These are phyloP conservation scores for Bombus waltoni DNA, from an alignment of 1,140 invertebrate species.

Conservation along the genomic window DNA sequence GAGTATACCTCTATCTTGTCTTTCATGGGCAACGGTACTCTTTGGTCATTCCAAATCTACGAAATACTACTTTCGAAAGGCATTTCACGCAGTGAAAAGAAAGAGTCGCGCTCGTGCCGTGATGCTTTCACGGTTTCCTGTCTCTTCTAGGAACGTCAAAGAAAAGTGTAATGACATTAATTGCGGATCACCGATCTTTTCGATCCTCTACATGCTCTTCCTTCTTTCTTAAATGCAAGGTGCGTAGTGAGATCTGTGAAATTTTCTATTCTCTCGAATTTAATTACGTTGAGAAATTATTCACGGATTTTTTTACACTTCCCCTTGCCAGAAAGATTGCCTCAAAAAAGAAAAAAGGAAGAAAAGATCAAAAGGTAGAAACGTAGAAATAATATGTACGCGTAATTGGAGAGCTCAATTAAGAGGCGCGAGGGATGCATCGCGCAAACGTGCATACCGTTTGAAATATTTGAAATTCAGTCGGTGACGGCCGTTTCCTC, in stretches of 20 bases:
- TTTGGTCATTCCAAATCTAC: slow-evolving; percentile 56
- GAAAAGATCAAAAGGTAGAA: background rate
- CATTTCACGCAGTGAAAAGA: slow-evolving; percentile 40
- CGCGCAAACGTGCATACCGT: slow-evolving; percentile 34
- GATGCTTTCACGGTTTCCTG: slow-evolving; percentile 41
- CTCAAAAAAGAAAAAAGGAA: background rate
- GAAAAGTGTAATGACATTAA: slow-evolving; percentile 37
- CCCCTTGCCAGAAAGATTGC: background rate
- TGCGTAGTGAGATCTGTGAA: background rate
- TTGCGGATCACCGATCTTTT: background rate
- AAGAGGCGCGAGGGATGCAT: background rate
- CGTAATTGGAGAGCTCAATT: background rate
- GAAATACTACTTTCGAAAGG: slow-evolving; percentile 62
- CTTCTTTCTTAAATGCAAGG: background rate
- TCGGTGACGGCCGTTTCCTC: slow-evolving; percentile 47
- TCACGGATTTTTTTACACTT: no score
- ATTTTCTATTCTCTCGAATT: background rate
- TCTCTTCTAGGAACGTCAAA: slow-evolving; percentile 2
- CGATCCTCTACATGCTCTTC: background rate
- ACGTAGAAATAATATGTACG: background rate
- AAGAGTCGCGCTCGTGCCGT: slow-evolving; percentile 29
- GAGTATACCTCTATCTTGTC: slow-evolving; percentile 30
- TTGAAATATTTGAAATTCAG: slow-evolving; percentile 60
- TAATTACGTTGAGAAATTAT: background rate
- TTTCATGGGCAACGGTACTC: slow-evolving; percentile 62